Conservation (phyloP, 2,113 vertebrate genomes). For the Lagenorhynchus albirostris region DNA sequence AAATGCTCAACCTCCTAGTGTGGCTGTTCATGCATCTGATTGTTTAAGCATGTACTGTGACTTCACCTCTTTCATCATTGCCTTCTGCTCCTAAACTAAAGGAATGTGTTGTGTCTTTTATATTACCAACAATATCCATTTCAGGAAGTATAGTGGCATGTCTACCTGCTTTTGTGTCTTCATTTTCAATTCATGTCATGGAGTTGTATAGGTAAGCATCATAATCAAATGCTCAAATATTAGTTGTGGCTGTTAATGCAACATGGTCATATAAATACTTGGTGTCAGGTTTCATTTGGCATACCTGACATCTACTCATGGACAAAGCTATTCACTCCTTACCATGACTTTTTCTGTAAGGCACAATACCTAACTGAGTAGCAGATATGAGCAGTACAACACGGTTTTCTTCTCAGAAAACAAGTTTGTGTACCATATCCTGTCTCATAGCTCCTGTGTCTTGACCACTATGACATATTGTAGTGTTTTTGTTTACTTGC, state of each 20-base stretch:
- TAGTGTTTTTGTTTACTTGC: conserved; percentile 10
- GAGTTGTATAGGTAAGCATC: neutral
- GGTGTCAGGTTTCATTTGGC: neutral
- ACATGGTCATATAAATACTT: neutral
- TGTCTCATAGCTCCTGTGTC: neutral
- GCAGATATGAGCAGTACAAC: neutral
- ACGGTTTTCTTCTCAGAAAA: neutral
- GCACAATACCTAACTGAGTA: neutral
- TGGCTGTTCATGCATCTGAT: neutral
- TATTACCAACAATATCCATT: neutral
- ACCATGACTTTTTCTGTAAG: neutral
- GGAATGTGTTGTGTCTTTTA: neutral
- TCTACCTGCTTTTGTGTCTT: neutral
- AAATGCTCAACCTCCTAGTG: neutral
- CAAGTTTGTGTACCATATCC: neutral
- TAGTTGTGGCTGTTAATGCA: neutral
- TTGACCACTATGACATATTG: neutral
- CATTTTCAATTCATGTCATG: neutral
- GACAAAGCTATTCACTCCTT: neutral
- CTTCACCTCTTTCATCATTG: neutral
- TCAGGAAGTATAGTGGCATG: neutral
- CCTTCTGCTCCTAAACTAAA: neutral
- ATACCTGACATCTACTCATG: neutral
- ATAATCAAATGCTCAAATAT: neutral
- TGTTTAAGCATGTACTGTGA: neutral